A percentile compares a stretch with the other conserved stretches of the same genome.
phyloP scores from a whole-genome alignment of 1,140 invertebrate genomes.

The Cherax quadricarinatus region DNA sequence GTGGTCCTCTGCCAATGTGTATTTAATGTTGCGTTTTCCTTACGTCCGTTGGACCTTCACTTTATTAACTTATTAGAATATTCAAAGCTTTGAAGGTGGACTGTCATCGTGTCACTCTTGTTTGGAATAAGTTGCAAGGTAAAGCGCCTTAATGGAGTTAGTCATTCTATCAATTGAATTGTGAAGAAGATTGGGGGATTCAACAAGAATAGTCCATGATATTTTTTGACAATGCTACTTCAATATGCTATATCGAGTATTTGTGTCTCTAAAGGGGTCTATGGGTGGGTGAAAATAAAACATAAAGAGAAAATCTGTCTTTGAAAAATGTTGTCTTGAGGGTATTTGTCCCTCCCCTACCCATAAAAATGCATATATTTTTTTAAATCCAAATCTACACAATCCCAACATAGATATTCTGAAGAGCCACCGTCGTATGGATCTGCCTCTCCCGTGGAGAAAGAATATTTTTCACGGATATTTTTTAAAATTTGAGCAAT shows the following conservation, averaged over 20 bases:
- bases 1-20: slow-evolving; percentile 25
- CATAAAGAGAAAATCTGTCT: slow-evolving; percentile 30
- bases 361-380: not conserved
- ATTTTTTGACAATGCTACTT: slow-evolving; percentile 43
- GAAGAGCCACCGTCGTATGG: slow-evolving; percentile 31
- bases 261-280: too few species aligned
- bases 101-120: slow-evolving; percentile 36
- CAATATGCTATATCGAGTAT: slow-evolving; percentile 32
- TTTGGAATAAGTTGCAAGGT: slow-evolving; percentile 54
- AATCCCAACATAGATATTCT: slow-evolving; percentile 24
- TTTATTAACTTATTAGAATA: slow-evolving; percentile 46
- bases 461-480: slow-evolving; percentile 41
- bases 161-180: slow-evolving; percentile 68
- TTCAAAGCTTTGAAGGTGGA: not conserved
- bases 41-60: not conserved
- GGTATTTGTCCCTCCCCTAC: slow-evolving; percentile 16
- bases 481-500: slow-evolving; percentile 59
- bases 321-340: slow-evolving; percentile 39
- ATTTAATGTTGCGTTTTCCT: slow-evolving; percentile 18
- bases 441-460: slow-evolving; percentile 5
- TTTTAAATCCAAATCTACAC: slow-evolving; percentile 12
- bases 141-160: slow-evolving; percentile 66
- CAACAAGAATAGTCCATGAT: slow-evolving; percentile 7
- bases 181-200: slow-evolving; percentile 52
- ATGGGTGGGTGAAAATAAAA: slow-evolving; percentile 20